Evolutionary conservation across 2,113 vertebrate species (phyloP), one percentile per base, ranked within the genome.

Genomic region (Sander vitreus): DNA sequence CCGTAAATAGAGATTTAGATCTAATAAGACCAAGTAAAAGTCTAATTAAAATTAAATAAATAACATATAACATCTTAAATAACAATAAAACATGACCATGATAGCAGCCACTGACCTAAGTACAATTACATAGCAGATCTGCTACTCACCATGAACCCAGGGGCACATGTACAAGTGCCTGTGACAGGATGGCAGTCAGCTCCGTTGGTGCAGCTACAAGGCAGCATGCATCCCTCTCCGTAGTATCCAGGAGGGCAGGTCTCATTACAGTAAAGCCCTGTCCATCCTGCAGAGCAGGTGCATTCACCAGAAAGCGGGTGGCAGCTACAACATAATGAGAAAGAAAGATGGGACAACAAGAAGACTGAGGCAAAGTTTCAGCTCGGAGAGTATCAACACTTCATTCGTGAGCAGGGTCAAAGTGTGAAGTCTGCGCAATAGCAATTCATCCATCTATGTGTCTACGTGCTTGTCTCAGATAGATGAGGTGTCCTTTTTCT

Each of bases 241-340:
- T 97, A 96, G 95, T 85, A 97, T 19, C 97, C 97, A 0, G 95
- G 90, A 0, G 97, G 96, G 87, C 98, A 99, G 81, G 96, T 97
- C 90, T 99, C 97, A 5, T 99, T 98, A 95, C 98, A 99, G 95
- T 97, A 97, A 58, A 95, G 96, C 45, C 98, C 98, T 25, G 97
- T 95, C 97, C 98, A 99, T 90, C 98, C 98, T 0, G 96, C 94
- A 76, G 95, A 95, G 93, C 98, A 99, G 81, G 96, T 95, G 87
- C 98, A 99, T 83, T 97, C 97, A 82, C 98, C 98, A 64, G 98
- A 97, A 83, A 99, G 93, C 0, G 98, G 98, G 81, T 99, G 98
- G 95, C 98, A 99, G 92, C 98, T 99, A 80, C 72, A 85, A 69
- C 76, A 80, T 77, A 86, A 88, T 59, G 72, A 88, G 79, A 78